A percentile compares a stretch with the other conserved stretches of the same genome.
phyloP scores from a whole-genome alignment of 92 coral and sea anemone species.

The Anthopleura xanthogrammica region DNA sequence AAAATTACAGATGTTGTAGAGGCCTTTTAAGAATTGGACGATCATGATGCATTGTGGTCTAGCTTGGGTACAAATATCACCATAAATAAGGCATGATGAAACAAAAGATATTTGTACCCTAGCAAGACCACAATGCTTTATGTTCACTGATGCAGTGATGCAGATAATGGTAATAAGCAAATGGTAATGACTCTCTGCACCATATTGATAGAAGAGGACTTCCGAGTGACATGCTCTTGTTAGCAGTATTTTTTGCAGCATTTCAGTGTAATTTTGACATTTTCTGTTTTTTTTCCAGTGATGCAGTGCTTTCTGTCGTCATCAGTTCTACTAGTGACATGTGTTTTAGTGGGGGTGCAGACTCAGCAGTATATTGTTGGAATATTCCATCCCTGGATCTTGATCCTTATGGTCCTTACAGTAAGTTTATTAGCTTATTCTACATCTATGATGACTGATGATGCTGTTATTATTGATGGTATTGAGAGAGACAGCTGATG shows the following conservation, averaged over 20 bases:
- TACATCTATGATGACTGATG: neutral
- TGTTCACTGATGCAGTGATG: no score
- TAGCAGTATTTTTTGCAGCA: neutral
- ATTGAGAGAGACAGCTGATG: neutral
- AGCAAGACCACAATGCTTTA: no score
- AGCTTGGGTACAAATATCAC: no score
- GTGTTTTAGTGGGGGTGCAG: slow-evolving; percentile 96
- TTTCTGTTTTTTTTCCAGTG: slow-evolving; percentile 38
- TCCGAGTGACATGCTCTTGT: neutral
- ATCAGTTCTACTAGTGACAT: slow-evolving; percentile 89
- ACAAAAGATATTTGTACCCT: no score
- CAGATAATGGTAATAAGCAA: no score
- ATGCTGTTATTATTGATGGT: neutral
- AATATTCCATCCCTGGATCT: slow-evolving; percentile 86
- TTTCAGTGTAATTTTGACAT: neutral
- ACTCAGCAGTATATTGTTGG: slow-evolving; percentile 90
- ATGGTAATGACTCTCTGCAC: no score
- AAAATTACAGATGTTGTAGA: no score
- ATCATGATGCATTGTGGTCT: no score
- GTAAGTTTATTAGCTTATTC: slow-evolving; percentile 52
- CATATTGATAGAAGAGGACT: no score
- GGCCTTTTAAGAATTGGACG: no score
- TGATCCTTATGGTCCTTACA: slow-evolving; percentile 95
- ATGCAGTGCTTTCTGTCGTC: slow-evolving; percentile 81
- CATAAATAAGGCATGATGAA: no score